Evolutionary conservation across 2,113 vertebrate genomes (phyloP), one percentile per base, ranked within the genome.

Genomic region (Calypte anna): DNA sequence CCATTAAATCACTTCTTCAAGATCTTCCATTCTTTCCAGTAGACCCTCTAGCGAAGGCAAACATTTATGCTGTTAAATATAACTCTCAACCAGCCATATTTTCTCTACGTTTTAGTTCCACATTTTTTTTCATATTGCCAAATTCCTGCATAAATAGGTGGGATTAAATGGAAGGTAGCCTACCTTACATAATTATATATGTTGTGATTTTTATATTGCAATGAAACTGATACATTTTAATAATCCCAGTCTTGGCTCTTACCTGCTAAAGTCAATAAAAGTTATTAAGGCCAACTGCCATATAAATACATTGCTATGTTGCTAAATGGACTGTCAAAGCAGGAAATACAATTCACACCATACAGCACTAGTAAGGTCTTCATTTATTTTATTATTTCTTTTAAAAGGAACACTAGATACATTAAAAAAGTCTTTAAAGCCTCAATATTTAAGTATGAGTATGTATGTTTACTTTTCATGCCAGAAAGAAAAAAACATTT

Each of bases 191-290:
- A 98, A 99, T 98, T 98, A 98, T 98, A 97, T 86, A 97, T 96
- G 98, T 98, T 97, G 98, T 97, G 98, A 98, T 98, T 98, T 98
- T 98, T 98, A 98, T 98, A 98, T 97, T 97, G 97, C 97, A 97
- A 98, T 98, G 98, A 99, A 98, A 99, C 94, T 97, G 98, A 99
- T 98, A 98, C 98, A 98, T 98, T 99, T 98, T 98, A 98, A 99
- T 99, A 98, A 99, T 98, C 98, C 98, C 98, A 98, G 98, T 97
- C 98, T 98, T 98, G 98, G 98, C 98, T 98, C 98, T 97, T 96
- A 98, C 98, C 97, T 97, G 96, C 98, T 97, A 59, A 98, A 98
- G 98, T 98, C 98, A 98, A 98, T 98, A 98, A 99, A 99, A 98
- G 98, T 98, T 98, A 98, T 98, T 98, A 98, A 98, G 98, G 98